Evolutionary conservation across 1,140 invertebrate species (phyloP).

Genomic region (Drosophila jambulina): DNA sequence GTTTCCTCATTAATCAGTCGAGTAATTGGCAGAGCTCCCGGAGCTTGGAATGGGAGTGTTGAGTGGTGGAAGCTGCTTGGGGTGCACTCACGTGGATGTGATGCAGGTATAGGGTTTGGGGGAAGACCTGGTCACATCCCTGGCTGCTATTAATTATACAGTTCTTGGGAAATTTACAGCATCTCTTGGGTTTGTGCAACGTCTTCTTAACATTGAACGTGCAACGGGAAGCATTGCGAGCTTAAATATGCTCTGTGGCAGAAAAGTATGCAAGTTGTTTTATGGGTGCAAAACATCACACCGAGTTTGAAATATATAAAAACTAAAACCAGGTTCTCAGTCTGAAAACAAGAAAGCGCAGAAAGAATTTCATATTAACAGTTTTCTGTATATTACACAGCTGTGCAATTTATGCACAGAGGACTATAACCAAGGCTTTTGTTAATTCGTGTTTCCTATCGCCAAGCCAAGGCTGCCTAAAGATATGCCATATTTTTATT

Average conservation of each 20-base stretch:
- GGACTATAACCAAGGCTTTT: background rate
- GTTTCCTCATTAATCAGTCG: constrained; percentile 10
- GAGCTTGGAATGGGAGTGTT: background rate
- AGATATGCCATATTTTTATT: background rate
- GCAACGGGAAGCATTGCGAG: background rate
- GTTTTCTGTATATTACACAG: no score
- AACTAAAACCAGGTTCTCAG: background rate
- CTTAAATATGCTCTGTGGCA: constrained; percentile 9
- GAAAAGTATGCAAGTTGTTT: constrained; percentile 53
- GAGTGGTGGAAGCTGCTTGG: background rate
- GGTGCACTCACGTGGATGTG: background rate
- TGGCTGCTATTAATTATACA: background rate
- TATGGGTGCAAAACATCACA: background rate
- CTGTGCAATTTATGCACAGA: no score
- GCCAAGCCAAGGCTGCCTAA: background rate
- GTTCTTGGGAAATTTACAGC: background rate
- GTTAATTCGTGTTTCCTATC: background rate
- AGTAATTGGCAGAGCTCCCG: constrained; percentile 9
- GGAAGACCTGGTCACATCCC: background rate
- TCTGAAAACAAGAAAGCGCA: no score
- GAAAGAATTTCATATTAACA: background rate
- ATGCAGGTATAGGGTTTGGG: background rate
- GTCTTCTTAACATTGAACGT: background rate
- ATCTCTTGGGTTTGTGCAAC: background rate
- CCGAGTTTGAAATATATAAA: background rate